phyloP scores from a whole-genome alignment of 2,888 invertebrate genomes.

The Hydraecia micacea region DNA sequence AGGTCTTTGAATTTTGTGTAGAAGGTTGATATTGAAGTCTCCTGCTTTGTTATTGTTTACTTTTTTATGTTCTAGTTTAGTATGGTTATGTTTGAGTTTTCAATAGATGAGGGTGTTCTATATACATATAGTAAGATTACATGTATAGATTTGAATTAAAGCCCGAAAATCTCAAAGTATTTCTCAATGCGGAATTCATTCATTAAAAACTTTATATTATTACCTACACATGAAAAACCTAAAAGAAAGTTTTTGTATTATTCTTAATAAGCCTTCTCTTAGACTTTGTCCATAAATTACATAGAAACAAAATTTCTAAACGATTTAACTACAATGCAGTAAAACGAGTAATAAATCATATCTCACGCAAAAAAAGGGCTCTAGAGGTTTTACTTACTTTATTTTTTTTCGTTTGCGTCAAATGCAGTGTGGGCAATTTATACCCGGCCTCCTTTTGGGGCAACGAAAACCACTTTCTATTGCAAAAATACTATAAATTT shows the following conservation, averaged over 20 bases:
- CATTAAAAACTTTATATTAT: too few species aligned
- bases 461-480: conserved; percentile 45
- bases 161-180: too few species aligned
- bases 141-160: too few species aligned
- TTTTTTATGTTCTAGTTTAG: too few species aligned
- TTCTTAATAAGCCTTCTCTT: background rate
- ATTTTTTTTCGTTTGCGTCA: conserved; percentile 68
- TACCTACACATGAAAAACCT: background rate
- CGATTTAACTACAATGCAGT: conserved; percentile 43
- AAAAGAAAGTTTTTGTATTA: background rate
- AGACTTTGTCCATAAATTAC: conserved; percentile 10
- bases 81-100: too few species aligned
- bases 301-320: conserved; percentile 27
- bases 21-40: too few species aligned
- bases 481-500: background rate
- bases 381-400: conserved; percentile 59
- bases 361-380: conserved; percentile 59
- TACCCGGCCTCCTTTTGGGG: conserved; percentile 57
- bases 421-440: conserved; percentile 74
- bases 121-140: too few species aligned
- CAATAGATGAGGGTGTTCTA: too few species aligned
- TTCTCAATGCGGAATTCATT: too few species aligned
- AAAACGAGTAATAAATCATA: conserved; percentile 67
- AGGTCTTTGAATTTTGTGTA: too few species aligned
- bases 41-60: too few species aligned